Evolutionary conservation across 2,888 invertebrate species (phyloP).

Genomic region (Trichopria drosophilae): DNA sequence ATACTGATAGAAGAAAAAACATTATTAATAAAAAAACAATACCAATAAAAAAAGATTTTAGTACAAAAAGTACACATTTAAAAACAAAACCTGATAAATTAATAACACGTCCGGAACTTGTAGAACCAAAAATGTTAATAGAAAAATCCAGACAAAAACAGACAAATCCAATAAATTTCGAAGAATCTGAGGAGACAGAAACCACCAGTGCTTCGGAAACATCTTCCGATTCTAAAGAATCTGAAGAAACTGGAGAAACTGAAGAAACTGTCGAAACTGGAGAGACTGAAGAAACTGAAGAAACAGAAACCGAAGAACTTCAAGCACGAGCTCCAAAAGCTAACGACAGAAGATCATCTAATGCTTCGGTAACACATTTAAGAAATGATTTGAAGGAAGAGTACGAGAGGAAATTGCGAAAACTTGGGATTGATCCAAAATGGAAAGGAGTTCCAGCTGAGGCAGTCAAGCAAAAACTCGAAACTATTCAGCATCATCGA

Average conservation of each 20-base stretch:
- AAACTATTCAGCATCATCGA: slow-evolving; percentile 64
- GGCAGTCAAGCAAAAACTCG: slow-evolving; percentile 64
- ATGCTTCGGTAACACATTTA: slow-evolving; percentile 33
- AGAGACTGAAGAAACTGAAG: background rate
- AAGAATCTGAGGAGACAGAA: no score
- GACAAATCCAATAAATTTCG: no score
- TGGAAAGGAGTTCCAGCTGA: slow-evolving; percentile 64
- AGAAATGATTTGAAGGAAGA: slow-evolving; percentile 47
- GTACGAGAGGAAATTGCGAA: slow-evolving; percentile 62
- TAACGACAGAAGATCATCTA: slow-evolving; percentile 17
- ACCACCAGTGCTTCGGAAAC: no score
- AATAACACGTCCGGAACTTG: slow-evolving; percentile 13
- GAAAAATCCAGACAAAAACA: no score
- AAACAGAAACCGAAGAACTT: background rate
- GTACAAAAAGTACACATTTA: background rate
- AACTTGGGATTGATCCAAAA: slow-evolving; percentile 67
- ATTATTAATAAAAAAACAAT: background rate
- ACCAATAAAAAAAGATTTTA: background rate
- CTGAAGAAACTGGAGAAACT: background rate
- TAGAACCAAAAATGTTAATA: no score
- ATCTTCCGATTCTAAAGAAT: background rate
- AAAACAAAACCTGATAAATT: no score
- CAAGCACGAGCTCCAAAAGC: slow-evolving; percentile 8
- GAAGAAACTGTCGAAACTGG: no score
- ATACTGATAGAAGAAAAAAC: no score